These are phyloP conservation scores for Flexamia atlantica DNA, from an alignment of 2,888 invertebrate genomes.

Conservation along the genomic window DNA sequence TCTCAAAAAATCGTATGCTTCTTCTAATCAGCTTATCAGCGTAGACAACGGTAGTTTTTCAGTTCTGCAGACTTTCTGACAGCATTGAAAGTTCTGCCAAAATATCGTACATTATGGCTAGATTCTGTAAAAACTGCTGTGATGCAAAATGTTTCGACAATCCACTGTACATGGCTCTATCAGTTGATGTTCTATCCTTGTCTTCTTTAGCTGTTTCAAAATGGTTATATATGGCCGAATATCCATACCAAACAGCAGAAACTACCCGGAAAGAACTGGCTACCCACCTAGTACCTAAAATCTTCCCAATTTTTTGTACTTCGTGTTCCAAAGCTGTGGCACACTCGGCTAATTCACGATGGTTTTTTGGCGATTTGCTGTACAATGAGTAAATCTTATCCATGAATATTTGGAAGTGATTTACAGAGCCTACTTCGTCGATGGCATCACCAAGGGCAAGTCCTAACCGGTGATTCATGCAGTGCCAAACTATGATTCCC, in stretches of 20 bases:
- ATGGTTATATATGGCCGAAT: conserved; percentile 30
- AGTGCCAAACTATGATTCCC: conserved; percentile 49
- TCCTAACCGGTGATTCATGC: conserved; percentile 54
- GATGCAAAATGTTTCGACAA: conserved; percentile 13
- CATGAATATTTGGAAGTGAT: conserved; percentile 1
- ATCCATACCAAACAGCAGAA: conserved; percentile 35
- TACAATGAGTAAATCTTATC: conserved; percentile 46
- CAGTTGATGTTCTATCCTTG: conserved; percentile 40
- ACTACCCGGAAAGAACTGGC: conserved; percentile 38
- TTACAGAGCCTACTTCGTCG: conserved; percentile 27
- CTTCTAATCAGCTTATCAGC: conserved; percentile 33
- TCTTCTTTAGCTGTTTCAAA: conserved; percentile 29
- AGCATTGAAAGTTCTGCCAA: conserved; percentile 41
- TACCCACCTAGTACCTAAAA: conserved; percentile 26
- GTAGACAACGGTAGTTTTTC: conserved; percentile 23
- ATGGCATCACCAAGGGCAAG: conserved; percentile 47
- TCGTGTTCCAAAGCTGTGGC: conserved; percentile 8
- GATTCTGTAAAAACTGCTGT: conserved; percentile 28
- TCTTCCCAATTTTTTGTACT: conserved; percentile 42
- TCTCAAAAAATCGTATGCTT: conserved; percentile 43
- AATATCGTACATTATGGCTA: conserved; percentile 24
- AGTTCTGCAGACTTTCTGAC: conserved; percentile 33
- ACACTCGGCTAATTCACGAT: conserved; percentile 41
- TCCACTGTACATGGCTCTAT: conserved; percentile 39
- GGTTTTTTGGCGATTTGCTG: conserved; percentile 21